phyloP scores from a whole-genome alignment of 2,797 vertebrate species.

The Crocidura indochinensis region DNA sequence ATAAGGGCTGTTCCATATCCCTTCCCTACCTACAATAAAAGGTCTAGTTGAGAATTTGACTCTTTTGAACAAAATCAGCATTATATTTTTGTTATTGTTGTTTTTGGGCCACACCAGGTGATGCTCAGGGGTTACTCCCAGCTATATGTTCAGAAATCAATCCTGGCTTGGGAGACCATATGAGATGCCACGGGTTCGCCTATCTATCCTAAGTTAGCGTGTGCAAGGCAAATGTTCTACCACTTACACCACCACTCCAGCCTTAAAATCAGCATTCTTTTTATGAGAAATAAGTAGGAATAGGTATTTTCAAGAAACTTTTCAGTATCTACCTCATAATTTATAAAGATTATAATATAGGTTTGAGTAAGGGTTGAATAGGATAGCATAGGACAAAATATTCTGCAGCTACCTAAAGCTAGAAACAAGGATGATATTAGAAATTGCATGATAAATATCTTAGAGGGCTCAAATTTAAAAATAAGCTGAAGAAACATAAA shows the following conservation, averaged over 20 bases:
- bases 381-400: not conserved
- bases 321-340: not conserved
- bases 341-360: not conserved
- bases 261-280: constrained; percentile 1
- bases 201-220: too few relatives aligned
- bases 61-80: constrained; percentile 23
- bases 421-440: not conserved
- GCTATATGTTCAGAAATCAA: too few relatives aligned
- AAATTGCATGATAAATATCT: constrained; percentile 14
- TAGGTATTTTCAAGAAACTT: not conserved
- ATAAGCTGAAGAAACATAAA: constrained; percentile 26
- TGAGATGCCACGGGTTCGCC: too few relatives aligned
- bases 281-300: constrained; percentile 3
- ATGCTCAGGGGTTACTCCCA: too few relatives aligned
- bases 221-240: too few relatives aligned
- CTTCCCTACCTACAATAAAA: not conserved
- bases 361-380: not conserved
- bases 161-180: too few relatives aligned
- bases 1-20: not conserved
- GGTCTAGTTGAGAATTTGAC: not conserved
- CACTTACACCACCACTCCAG: too few relatives aligned
- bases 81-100: not conserved
- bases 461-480: constrained; percentile 43
- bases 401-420: not conserved
- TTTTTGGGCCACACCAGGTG: too few relatives aligned